Conservation (phyloP, 2,113 vertebrate species). For the Bettongia penicillata region DNA sequence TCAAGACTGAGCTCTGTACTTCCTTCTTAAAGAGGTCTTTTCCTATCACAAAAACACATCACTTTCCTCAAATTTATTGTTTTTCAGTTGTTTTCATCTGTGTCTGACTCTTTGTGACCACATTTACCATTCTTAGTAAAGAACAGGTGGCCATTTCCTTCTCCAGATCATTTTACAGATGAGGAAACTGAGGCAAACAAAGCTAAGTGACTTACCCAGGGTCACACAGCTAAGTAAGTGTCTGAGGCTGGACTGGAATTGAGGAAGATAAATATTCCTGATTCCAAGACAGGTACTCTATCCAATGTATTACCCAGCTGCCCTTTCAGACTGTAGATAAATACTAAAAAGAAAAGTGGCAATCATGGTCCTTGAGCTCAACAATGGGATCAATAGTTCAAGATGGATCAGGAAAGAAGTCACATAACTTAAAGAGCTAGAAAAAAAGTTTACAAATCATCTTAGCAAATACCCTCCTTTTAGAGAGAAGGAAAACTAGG, state of each 20-base stretch:
- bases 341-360: neutral
- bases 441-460: neutral
- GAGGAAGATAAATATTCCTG: too few species aligned
- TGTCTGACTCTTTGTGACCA: too few species aligned
- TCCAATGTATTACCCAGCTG: too few species aligned
- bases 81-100: too few species aligned
- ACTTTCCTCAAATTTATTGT: neutral
- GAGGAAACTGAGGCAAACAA: too few species aligned
- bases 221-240: too few species aligned
- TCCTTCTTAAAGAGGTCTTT: neutral
- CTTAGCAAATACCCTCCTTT: neutral
- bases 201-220: too few species aligned
- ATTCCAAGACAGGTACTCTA: too few species aligned
- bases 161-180: too few species aligned
- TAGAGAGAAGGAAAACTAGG: neutral
- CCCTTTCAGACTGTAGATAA: neutral
- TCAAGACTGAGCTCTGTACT: neutral
- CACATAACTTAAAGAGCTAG: neutral
- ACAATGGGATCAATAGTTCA: neutral
- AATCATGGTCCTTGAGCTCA: neutral
- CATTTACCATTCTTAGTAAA: too few species aligned
- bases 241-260: too few species aligned
- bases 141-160: too few species aligned
- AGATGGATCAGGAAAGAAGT: neutral
- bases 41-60: neutral